A percentile compares a stretch with the other conserved stretches of the same genome.
Conservation (phyloP, 2,113 vertebrate genomes). For the Silurus asotus region DNA sequence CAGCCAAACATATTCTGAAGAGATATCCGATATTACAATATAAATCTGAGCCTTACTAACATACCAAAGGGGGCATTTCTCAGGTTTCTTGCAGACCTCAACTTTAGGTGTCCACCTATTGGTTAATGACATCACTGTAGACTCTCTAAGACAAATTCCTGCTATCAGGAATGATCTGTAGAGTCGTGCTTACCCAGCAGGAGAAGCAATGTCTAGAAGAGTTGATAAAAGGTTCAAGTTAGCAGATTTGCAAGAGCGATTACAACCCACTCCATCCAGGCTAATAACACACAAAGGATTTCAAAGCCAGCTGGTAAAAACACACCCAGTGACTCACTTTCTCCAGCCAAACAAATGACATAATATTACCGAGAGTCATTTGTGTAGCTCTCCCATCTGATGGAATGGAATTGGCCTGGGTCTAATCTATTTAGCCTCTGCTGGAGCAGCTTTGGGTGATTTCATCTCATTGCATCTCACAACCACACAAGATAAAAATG, state of each 20-base stretch:
- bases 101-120: constrained; percentile 24
- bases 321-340: constrained; percentile 34
- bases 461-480: too few species aligned
- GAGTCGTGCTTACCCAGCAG: background rate
- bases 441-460: background rate
- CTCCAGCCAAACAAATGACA: constrained; percentile 25
- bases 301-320: constrained; percentile 27
- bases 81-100: constrained; percentile 45
- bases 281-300: constrained; percentile 27
- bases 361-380: background rate
- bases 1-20: constrained; percentile 28
- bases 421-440: background rate
- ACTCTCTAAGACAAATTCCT: background rate
- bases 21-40: constrained; percentile 38
- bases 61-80: constrained; percentile 41
- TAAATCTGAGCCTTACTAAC: constrained; percentile 31
- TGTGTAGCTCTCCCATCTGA: background rate
- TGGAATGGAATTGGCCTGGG: background rate
- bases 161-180: background rate
- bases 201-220: background rate
- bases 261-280: constrained; percentile 23
- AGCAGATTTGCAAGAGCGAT: constrained; percentile 42
- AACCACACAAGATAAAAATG: background rate
- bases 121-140: constrained; percentile 37
- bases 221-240: constrained; percentile 30